These are phyloP conservation scores for Cremastinae sp. DNA, from an alignment of 2,888 invertebrate genomes.

Conservation along the genomic window DNA sequence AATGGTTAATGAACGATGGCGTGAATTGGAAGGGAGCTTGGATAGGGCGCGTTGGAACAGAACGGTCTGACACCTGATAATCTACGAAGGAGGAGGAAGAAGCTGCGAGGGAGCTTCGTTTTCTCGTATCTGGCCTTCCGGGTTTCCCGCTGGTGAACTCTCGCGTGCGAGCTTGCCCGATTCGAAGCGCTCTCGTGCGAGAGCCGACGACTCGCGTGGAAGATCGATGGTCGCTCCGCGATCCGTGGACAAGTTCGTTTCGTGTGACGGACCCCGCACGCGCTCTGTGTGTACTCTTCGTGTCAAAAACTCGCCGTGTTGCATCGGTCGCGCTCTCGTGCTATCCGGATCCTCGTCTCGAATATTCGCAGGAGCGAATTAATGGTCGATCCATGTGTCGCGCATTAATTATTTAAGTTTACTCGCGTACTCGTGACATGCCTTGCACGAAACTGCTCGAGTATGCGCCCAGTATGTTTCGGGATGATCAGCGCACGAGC, in stretches of 20 bases:
- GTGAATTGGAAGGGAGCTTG: constrained; percentile 23
- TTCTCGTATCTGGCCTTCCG: constrained; percentile 27
- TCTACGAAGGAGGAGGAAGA: constrained; percentile 29
- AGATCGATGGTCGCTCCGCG: constrained; percentile 57
- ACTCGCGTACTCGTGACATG: constrained; percentile 36
- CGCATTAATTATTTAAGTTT: constrained; percentile 68
- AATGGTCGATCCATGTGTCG: constrained; percentile 65
- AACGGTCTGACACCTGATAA: constrained; percentile 45
- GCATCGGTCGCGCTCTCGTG: constrained; percentile 25
- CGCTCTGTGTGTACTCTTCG: constrained; percentile 26
- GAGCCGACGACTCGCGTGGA: constrained; percentile 41
- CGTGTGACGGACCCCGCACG: constrained; percentile 38
- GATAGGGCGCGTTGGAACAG: neutral
- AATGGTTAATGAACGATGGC: constrained; percentile 41
- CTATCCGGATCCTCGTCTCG: constrained; percentile 41
- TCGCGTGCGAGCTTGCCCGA: constrained; percentile 49
- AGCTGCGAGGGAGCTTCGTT: constrained; percentile 29
- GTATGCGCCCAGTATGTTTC: neutral
- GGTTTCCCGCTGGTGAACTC: constrained; percentile 43
- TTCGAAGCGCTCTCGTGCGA: constrained; percentile 38
- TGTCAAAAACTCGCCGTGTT: constrained; percentile 54
- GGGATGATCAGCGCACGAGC: no score
- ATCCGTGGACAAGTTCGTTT: constrained; percentile 23
- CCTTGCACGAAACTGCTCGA: no score
- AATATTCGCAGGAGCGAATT: constrained; percentile 66